Base-by-base conservation (phyloP, 2,797 vertebrate genomes). In the Pachyuromys duprasi region DNA sequence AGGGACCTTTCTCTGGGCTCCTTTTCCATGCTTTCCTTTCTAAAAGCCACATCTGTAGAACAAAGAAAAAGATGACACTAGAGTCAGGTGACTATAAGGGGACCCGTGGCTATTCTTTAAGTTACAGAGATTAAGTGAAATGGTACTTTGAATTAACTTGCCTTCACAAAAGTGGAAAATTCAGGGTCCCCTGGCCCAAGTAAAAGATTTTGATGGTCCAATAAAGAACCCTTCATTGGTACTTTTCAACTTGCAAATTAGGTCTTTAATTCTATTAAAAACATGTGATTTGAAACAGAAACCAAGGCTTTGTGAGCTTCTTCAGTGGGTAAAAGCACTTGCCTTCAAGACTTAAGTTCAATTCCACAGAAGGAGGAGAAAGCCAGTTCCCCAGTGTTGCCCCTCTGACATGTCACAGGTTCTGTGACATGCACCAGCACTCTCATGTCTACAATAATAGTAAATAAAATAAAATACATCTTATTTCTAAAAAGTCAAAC, bases 231-330 rank as follows among this genome's bases (percentile, higher is more conserved):
- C 24, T 88, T 57, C 84, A 76, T 0, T 69, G 45, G 36, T 88
- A 57, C 36, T 91, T 95, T 95, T 82, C 87, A 89, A 86, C 80
- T 36, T 82, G 28, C 31, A 92, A 95, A 95, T 75, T 49, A 81
- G 20, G 6, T 78, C 62, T 80, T 88, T 86, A 84, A 90, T 93
- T 88, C 84, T 75, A 92, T 5, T 93, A 33, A 95, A 93, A 91
- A 14, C 62, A 79, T 74, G 49, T 86, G 62, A 9, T 53, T 62
- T 90, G 15, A 72, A 63, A 91, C 65, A 90, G 67, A 87, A 87
- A 74, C n/a, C 24, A 74, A 31, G 53, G 24, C 67, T 60, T 55
- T 87, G 24, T 72, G n/a, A 87, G 67, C 28, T 39, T 15, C 49
- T 33, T 72, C 67, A 39, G n/a, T 20, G 36, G 24, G 49, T 60